Evolutionary conservation across 1,140 invertebrate species (phyloP), one percentile per base, ranked within the genome.

Genomic region (Papilio dardanus): DNA sequence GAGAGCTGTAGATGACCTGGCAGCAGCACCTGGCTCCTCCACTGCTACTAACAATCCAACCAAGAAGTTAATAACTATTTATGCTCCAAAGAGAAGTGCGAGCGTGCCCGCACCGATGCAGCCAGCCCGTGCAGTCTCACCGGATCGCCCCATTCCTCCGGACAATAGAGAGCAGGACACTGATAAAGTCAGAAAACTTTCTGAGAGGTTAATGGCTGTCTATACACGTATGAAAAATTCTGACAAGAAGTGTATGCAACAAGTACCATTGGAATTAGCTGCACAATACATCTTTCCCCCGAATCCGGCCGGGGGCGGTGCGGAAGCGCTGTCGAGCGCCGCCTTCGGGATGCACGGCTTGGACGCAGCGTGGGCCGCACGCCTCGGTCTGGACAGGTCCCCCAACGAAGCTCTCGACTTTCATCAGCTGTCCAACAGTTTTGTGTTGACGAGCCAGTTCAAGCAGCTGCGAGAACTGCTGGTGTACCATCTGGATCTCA

Each of bases 401-500:
- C 24, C 24, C 8, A 28, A 4, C 5, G 24, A 62, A 3, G 1
- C 5, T 14, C 3, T 12, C 6, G 54, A 62, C 8, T 12, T 62
- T 62, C 12, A 62, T 1, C 24, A 62, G 2, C 10, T 62, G 21
- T 16, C 54, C 3, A 28, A 30, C 6, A 62, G 24, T 28, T 28
- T 28, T 62, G 24, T 62, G 21, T 14, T 62, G 24, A 30, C 21
- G 40, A 84, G 78, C 33, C 86, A 92, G 81, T 92, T 90, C 71
- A 89, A 87, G 50, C 86, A 82, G 24, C 73, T 92, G 7, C 91
- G 89, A 66, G 84, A 88, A 31, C 82, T 93, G 6, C 78, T 93
- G 19, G 83, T 91, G 12, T 89, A 86, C 66, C 90, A 93, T 62
- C 73, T 93, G 68, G 89, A 92, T 65, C 78, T 93, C 19, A 90